phyloP scores from a whole-genome alignment of 2,888 invertebrate species.

The Hydraecia micacea region DNA sequence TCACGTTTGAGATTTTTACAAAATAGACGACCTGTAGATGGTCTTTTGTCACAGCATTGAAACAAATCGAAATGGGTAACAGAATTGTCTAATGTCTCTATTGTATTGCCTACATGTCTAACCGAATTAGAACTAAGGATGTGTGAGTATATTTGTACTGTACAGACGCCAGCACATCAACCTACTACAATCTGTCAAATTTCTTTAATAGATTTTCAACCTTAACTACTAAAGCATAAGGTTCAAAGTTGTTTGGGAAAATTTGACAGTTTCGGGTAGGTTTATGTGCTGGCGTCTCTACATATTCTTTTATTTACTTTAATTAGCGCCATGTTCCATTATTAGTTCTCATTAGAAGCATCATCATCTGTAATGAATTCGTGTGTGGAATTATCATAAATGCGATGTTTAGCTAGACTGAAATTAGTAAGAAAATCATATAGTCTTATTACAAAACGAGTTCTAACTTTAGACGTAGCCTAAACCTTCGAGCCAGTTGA shows the following conservation, averaged over 20 bases:
- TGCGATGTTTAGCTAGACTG: background rate
- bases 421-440: background rate
- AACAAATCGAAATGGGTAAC: constrained; percentile 28
- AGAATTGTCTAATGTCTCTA: constrained; percentile 68
- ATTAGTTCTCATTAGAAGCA: constrained; percentile 37
- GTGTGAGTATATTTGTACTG: constrained; percentile 80
- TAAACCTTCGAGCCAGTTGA: background rate
- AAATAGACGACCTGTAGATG: constrained; percentile 15
- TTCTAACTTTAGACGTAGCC: too few relatives aligned
- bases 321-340: constrained; percentile 22
- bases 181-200: too few relatives aligned
- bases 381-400: constrained; percentile 5
- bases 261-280: too few relatives aligned
- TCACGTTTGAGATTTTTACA: background rate
- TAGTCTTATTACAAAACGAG: background rate
- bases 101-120: constrained; percentile 83
- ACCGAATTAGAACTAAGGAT: constrained; percentile 85
- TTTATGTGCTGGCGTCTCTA: too few relatives aligned
- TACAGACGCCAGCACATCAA: too few relatives aligned
- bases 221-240: too few relatives aligned
- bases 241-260: too few relatives aligned
- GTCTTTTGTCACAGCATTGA: constrained; percentile 11
- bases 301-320: constrained; percentile 38
- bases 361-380: constrained; percentile 19
- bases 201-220: too few relatives aligned